Conservation (phyloP, 2,888 invertebrate species). For the Hemicrepidius hirtus region DNA sequence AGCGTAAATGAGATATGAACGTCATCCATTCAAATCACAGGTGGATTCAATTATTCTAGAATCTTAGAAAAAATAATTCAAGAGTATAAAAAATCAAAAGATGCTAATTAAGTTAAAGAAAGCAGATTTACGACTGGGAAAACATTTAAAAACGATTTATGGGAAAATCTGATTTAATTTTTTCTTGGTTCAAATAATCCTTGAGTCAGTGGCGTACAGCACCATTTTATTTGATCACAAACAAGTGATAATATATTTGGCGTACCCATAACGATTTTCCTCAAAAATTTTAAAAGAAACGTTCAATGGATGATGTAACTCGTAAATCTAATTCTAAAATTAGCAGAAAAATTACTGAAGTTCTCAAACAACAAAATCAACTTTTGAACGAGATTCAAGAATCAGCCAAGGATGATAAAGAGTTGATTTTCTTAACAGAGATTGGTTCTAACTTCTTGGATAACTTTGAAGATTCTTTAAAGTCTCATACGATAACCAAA, state of each 20-base stretch:
- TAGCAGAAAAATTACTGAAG: background rate
- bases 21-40: constrained; percentile 6
- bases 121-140: too few species aligned
- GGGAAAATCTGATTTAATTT: too few species aligned
- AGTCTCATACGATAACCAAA: constrained; percentile 25
- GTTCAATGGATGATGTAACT: background rate
- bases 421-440: background rate
- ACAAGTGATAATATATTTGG: too few species aligned
- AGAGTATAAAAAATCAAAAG: too few species aligned
- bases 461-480: too few species aligned
- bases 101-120: too few species aligned
- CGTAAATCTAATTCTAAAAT: background rate
- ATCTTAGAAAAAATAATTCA: too few species aligned
- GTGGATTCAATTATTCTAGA: background rate
- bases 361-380: background rate
- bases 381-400: background rate
- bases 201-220: too few species aligned
- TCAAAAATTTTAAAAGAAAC: background rate
- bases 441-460: background rate
- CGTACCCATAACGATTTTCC: background rate
- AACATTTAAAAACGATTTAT: too few species aligned
- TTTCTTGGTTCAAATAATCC: too few species aligned
- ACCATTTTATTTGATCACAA: too few species aligned
- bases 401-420: background rate
- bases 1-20: background rate